phyloP scores from a whole-genome alignment of 2,888 invertebrate species.

The Caenorhabditis sp. region DNA sequence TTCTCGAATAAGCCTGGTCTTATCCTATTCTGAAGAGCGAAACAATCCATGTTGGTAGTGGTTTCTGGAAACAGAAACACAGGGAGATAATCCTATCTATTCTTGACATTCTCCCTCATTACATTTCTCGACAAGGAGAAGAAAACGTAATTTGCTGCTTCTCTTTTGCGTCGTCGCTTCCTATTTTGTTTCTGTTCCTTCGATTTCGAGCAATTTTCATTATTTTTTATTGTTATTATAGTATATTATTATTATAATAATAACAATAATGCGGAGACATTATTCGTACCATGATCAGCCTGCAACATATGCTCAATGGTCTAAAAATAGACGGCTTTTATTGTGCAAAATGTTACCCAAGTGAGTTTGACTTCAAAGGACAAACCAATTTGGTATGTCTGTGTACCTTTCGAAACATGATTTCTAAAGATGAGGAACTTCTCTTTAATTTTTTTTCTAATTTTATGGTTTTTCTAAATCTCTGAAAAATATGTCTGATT shows the following conservation, averaged over 20 bases:
- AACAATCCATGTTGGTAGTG: not conserved
- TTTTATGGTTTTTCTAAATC: not conserved
- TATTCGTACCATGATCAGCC: conserved; percentile 41
- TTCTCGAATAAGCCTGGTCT: too few species aligned
- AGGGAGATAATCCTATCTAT: not conserved
- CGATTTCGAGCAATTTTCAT: not conserved
- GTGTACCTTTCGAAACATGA: not conserved
- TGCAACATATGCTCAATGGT: conserved; percentile 41
- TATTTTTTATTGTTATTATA: conserved; percentile 1
- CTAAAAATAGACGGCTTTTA: conserved; percentile 42
- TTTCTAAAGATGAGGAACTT: too few species aligned
- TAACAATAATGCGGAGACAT: conserved; percentile 30
- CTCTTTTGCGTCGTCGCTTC: conserved; percentile 9
- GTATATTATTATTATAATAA: too few species aligned
- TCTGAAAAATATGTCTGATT: too few species aligned
- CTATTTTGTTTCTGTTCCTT: conserved; percentile 1
- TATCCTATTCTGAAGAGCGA: not conserved
- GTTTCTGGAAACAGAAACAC: not conserved
- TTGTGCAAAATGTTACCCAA: conserved; percentile 48
- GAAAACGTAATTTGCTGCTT: conserved; percentile 4
- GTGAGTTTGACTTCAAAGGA: conserved; percentile 18
- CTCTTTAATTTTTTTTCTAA: too few species aligned
- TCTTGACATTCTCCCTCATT: not conserved
- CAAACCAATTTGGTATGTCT: not conserved
- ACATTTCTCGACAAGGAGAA: not conserved